Percentiles rank a stretch among this genome's conserved stretches.
These are phyloP conservation scores for Platichthys flesus DNA, from an alignment of 2,113 vertebrate species.

Conservation along the genomic window DNA sequence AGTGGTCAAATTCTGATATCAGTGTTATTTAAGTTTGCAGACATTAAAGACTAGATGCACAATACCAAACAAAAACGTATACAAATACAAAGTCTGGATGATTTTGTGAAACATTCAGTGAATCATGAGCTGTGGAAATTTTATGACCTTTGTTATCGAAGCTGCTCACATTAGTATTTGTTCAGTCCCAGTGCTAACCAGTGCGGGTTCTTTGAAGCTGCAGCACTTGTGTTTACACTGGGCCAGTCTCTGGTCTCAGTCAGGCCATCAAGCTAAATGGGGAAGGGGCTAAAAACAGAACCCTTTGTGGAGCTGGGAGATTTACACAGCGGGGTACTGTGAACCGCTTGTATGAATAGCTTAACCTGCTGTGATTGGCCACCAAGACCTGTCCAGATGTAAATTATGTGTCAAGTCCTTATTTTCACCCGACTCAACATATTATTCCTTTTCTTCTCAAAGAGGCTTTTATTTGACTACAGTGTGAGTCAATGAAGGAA, in stretches of 20 bases:
- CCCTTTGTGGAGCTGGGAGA: slow-evolving; percentile 47
- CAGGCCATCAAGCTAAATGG: slow-evolving; percentile 62
- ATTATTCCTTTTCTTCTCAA: slow-evolving; percentile 13
- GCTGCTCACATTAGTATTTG: slow-evolving; percentile 22
- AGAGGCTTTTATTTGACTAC: neutral
- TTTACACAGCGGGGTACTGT: slow-evolving; percentile 62
- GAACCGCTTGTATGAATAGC: slow-evolving; percentile 58
- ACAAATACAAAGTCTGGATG: neutral
- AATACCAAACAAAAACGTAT: neutral
- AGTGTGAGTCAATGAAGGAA: neutral
- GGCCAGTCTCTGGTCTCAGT: slow-evolving; percentile 49
- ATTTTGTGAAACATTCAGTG: slow-evolving; percentile 2
- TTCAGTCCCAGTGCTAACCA: slow-evolving; percentile 44
- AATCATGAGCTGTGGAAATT: slow-evolving; percentile 9
- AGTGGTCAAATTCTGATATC: slow-evolving; percentile 36
- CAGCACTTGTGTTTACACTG: slow-evolving; percentile 64
- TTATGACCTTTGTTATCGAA: slow-evolving; percentile 33
- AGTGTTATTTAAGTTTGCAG: neutral
- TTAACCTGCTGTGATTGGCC: slow-evolving; percentile 36
- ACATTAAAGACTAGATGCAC: neutral
- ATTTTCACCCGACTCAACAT: slow-evolving; percentile 5
- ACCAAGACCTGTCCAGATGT: slow-evolving; percentile 29
- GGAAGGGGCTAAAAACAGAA: slow-evolving; percentile 66
- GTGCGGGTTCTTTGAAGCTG: slow-evolving; percentile 69
- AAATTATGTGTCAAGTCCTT: slow-evolving; percentile 41